phyloP scores from a whole-genome alignment of 1,140 invertebrate species.

The Drosophila prosaltans region DNA sequence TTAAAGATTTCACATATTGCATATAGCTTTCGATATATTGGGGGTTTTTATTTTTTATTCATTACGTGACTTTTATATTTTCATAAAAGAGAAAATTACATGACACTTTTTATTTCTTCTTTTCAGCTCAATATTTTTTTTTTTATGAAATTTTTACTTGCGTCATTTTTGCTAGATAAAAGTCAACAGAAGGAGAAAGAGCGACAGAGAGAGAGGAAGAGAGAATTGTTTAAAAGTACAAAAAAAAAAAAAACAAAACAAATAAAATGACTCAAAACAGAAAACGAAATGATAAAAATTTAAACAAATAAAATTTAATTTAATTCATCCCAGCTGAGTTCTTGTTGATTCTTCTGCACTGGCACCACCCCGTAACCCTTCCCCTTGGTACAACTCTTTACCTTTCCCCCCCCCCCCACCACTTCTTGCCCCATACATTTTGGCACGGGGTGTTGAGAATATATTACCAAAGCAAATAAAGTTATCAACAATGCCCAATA shows the following conservation, averaged over 20 bases:
- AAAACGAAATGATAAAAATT: conserved; percentile 32
- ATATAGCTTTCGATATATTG: neutral
- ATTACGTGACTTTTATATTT: conserved; percentile 48
- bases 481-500: conserved; percentile 75
- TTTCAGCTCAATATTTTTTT: neutral
- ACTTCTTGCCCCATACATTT: neutral
- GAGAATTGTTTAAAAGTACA: conserved; percentile 27
- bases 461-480: conserved; percentile 68
- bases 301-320: conserved; percentile 53
- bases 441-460: conserved; percentile 53
- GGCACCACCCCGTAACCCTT: too few species aligned
- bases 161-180: conserved; percentile 36
- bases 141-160: conserved; percentile 28
- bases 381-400: neutral
- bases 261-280: conserved; percentile 15
- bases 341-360: conserved; percentile 12
- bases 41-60: conserved; percentile 5
- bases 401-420: neutral
- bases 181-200: neutral
- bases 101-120: neutral
- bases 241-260: conserved; percentile 14
- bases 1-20: neutral
- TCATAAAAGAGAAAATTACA: neutral
- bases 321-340: conserved; percentile 41
- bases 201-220: neutral